Percentiles rank a stretch among this genome's conserved stretches.
These are phyloP conservation scores for Eurystomus gularis DNA, from an alignment of 2,113 vertebrate genomes.

Conservation along the genomic window DNA sequence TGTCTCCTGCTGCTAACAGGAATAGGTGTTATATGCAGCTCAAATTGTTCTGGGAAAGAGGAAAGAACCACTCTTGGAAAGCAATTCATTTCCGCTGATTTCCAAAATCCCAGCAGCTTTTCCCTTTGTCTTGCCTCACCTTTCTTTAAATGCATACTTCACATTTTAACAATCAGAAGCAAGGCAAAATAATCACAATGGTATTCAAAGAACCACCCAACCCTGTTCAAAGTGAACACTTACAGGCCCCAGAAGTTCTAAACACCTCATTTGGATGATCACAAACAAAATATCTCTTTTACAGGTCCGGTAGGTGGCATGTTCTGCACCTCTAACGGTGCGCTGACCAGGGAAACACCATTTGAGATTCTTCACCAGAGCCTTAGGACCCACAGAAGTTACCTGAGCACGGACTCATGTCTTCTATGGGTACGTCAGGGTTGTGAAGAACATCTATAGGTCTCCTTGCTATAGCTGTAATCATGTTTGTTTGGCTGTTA, in stretches of 20 bases:
- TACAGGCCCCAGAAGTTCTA: background rate
- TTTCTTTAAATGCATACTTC: background rate
- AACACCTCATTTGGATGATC: background rate
- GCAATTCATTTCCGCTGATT: accelerated
- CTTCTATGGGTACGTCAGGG: background rate
- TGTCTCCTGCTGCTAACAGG: background rate
- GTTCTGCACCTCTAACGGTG: background rate
- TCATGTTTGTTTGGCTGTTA: background rate
- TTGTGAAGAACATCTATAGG: background rate
- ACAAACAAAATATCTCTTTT: background rate
- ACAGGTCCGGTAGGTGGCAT: background rate
- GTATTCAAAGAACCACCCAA: background rate
- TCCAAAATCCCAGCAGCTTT: background rate
- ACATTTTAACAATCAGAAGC: background rate
- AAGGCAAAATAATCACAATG: background rate
- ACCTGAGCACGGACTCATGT: accelerated
- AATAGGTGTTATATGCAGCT: background rate
- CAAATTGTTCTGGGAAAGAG: background rate
- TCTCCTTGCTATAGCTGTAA: background rate
- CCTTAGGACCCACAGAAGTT: background rate
- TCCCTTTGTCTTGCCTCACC: background rate
- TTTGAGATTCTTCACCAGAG: background rate
- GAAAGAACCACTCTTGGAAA: background rate
- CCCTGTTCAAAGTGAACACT: background rate
- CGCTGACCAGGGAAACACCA: background rate